phyloP scores from a whole-genome alignment of 2,113 vertebrate genomes.

The Elaphurus davidianus region DNA sequence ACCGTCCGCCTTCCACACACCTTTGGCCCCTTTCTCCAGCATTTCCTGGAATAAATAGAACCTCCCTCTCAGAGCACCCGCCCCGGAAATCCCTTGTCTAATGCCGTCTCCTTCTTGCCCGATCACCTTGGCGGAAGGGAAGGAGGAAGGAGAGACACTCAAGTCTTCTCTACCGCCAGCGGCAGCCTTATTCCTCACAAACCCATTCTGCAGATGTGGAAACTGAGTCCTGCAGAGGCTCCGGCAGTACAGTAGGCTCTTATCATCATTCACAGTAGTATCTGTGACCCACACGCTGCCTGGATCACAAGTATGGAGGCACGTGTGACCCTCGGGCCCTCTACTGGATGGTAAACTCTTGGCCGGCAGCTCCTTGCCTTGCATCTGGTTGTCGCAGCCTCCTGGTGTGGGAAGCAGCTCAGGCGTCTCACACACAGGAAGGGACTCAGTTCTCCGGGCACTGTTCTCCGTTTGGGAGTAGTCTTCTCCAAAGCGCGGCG shows the following conservation, averaged over 20 bases:
- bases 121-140: background rate
- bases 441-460: fast-evolving
- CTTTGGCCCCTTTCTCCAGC: background rate
- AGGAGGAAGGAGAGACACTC: background rate
- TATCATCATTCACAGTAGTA: background rate
- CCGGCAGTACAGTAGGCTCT: fast-evolving
- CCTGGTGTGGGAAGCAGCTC: background rate
- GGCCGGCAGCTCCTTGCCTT: background rate
- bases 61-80: background rate
- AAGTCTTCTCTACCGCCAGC: background rate
- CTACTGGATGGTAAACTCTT: fast-evolving
- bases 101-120: background rate
- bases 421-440: background rate
- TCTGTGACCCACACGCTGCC: background rate
- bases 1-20: background rate
- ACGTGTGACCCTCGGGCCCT: background rate
- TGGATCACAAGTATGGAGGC: background rate
- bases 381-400: background rate
- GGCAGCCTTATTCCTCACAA: background rate
- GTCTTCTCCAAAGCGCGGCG: too few relatives aligned
- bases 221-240: background rate
- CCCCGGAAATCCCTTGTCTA: background rate
- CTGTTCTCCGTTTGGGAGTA: background rate
- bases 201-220: background rate
- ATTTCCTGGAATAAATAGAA: background rate